Evolutionary conservation across 2,888 invertebrate genomes (phyloP), one percentile per base, ranked within the genome.

Genomic region (Trachelus tabidus): DNA sequence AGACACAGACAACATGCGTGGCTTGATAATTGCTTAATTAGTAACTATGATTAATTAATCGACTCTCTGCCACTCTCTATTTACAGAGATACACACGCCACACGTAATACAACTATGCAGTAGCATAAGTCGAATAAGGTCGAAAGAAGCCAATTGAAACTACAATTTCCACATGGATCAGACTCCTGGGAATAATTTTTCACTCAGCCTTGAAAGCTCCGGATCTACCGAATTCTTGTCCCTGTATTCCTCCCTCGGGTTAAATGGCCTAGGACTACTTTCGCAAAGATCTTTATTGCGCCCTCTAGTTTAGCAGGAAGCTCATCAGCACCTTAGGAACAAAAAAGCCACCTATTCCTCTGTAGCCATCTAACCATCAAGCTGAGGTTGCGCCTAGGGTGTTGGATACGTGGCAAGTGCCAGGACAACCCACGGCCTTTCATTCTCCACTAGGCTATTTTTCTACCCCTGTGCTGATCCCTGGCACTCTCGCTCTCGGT

Each of bases 1-100:
- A 79, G 77, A 79, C 78, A 78, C 34, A 23, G 23, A 56, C 56
- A 56, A 3, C 23, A 56, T 9, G 56, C 56, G 56, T 56, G 75
- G 35, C 34, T 68, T 77, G 78, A 80, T 83, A 81, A 84, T 81
- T 79, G 71, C 68, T 80, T 83, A 84, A 84, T 83, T 81, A 83
- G 78, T 79, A 75, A 78, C 71, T 11, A 12, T 71, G 71, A 71
- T 69, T 11, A 69, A 69, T 71, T 31, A 71, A 12, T 56, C 2
- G 56, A 56, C 56, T 23, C 56, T 35, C 2, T 56, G 56, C 2
- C 56, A 56, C 56, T 56, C 9, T 9, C 34, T 34, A 23, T 23
- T 9, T 56, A 56, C 1, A 9, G 37, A 37, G 40, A 40, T 15
- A 15, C 3, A 12, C 15, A 15, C 40, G 15, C 15, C 12, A 12